phyloP scores from a whole-genome alignment of 2,113 vertebrate genomes.

The Pteruthius melanotis region DNA sequence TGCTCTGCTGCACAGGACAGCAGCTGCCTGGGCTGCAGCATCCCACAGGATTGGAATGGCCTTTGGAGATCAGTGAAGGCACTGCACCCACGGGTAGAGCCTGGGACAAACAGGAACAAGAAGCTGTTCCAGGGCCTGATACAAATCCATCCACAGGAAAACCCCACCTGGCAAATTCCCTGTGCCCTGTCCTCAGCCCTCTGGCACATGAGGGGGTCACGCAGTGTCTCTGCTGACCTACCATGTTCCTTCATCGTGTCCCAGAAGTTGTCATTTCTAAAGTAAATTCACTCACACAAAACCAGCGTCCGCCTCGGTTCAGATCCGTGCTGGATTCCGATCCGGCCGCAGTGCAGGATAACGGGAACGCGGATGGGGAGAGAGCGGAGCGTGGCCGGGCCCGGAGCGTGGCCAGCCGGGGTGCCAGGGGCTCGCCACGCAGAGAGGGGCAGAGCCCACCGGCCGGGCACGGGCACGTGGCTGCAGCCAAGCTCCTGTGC shows the following conservation, averaged over 20 bases:
- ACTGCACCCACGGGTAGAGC: not conserved
- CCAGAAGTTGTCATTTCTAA: not conserved
- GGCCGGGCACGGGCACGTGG: fast-evolving
- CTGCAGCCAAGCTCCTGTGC: not conserved
- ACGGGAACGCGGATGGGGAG: not conserved
- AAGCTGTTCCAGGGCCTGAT: not conserved
- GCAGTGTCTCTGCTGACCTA: not conserved
- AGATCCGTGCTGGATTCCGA: fast-evolving
- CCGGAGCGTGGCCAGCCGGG: not conserved
- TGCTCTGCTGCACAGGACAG: not conserved
- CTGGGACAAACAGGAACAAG: not conserved
- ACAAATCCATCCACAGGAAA: not conserved
- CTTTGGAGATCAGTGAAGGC: not conserved
- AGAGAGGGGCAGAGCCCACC: not conserved
- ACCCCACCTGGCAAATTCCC: not conserved
- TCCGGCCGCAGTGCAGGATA: fast-evolving
- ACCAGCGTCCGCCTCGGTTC: fast-evolving
- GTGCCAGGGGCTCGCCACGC: fast-evolving
- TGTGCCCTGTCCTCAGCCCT: not conserved
- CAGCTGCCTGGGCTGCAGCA: not conserved
- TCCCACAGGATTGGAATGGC: fast-evolving
- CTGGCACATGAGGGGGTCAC: fast-evolving
- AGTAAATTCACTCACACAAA: constrained; percentile 24
- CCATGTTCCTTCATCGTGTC: fast-evolving
- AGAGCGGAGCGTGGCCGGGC: fast-evolving